Evolutionary conservation across 2,113 vertebrate species (phyloP).

Genomic region (Gnathonemus longibarbis): DNA sequence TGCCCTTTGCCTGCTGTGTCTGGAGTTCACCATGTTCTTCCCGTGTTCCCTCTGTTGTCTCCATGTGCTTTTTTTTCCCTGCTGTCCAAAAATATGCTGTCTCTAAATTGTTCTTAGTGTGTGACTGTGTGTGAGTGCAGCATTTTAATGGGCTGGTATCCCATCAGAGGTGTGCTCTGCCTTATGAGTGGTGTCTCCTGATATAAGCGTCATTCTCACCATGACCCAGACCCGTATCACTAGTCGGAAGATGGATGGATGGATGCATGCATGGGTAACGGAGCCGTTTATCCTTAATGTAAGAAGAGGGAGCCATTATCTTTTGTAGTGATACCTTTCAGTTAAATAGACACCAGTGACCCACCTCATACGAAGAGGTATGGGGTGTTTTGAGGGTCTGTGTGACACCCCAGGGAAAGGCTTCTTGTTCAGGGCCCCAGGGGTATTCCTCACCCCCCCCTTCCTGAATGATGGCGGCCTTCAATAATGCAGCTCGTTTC

Average conservation of each 20-base stretch:
- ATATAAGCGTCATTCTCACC: not conserved
- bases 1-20: not conserved
- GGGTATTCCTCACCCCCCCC: constrained; percentile 24
- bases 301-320: not conserved
- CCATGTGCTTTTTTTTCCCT: not conserved
- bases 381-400: not conserved
- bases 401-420: not conserved
- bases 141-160: not conserved
- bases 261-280: not conserved
- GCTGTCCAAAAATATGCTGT: not conserved
- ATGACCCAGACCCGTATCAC: not conserved
- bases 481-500: constrained; percentile 72
- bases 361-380: constrained; percentile 16
- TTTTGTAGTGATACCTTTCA: not conserved
- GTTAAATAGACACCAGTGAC: constrained; percentile 4
- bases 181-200: not conserved
- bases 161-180: not conserved
- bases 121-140: not conserved
- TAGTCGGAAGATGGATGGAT: not conserved
- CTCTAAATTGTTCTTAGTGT: not conserved
- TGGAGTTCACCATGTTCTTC: not conserved
- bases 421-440: not conserved
- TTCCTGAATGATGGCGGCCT: constrained; percentile 51
- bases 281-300: not conserved
- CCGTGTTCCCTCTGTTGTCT: not conserved